These are phyloP conservation scores for Odontomyia ornata DNA, from an alignment of 2,888 invertebrate genomes.

Conservation along the genomic window DNA sequence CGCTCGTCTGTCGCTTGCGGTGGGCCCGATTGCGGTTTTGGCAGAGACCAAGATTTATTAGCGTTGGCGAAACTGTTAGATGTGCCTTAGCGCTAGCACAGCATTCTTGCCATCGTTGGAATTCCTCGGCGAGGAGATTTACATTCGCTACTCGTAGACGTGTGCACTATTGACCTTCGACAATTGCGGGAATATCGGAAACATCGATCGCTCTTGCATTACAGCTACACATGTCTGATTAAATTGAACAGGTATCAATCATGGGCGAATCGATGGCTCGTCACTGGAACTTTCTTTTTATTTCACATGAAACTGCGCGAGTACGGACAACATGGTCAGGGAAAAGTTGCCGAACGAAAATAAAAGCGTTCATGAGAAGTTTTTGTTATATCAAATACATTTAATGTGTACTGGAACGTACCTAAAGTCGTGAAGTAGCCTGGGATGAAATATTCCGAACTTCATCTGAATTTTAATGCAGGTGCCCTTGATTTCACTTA, in stretches of 20 bases:
- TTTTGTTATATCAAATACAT: neutral
- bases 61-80: constrained; percentile 33
- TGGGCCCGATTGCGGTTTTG: neutral
- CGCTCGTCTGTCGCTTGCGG: neutral
- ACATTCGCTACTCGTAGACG: no score
- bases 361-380: neutral
- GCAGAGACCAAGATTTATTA: neutral
- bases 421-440: neutral
- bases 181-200: neutral
- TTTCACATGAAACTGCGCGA: neutral
- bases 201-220: neutral
- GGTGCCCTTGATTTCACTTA: constrained; percentile 14
- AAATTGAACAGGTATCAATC: no score
- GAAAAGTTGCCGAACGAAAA: neutral
- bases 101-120: constrained; percentile 17
- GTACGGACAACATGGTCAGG: neutral
- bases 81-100: neutral
- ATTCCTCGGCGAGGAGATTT: no score
- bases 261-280: no score
- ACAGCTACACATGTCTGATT: no score
- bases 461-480: neutral
- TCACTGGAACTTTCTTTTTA: neutral
- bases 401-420: neutral
- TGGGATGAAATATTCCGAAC: neutral
- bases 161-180: no score